phyloP scores from a whole-genome alignment of 2,888 invertebrate genomes.

The Matsumyia berberina region DNA sequence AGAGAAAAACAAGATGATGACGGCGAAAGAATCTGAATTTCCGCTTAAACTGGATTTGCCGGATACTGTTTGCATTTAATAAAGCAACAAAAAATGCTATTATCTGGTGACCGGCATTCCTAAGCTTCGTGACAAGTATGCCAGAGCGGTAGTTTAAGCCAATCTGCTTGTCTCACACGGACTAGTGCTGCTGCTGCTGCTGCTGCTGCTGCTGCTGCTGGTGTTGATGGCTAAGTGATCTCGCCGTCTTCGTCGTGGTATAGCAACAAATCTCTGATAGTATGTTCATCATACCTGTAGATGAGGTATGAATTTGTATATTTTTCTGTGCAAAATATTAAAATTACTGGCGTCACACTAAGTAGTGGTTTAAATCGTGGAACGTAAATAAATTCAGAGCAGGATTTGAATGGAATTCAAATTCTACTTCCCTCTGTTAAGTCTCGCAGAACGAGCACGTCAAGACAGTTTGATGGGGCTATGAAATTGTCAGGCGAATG shows the following conservation, averaged over 20 bases:
- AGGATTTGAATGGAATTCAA: conserved; percentile 3
- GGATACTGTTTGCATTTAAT: conserved; percentile 78
- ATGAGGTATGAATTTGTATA: conserved; percentile 4
- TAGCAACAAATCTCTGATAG: conserved; percentile 18
- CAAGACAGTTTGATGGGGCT: conserved; percentile 16
- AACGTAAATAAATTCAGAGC: conserved; percentile 21
- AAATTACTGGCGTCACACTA: neutral
- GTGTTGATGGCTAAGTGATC: conserved; percentile 47
- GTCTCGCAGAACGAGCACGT: neutral
- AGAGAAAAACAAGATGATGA: conserved; percentile 63
- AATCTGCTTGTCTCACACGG: conserved; percentile 8
- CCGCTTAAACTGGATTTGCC: conserved; percentile 80
- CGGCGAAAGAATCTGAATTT: conserved; percentile 78
- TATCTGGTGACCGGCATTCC: conserved; percentile 76
- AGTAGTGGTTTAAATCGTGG: conserved; percentile 15
- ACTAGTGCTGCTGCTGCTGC: conserved; percentile 18
- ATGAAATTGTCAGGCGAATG: conserved; percentile 30
- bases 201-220: conserved; percentile 17
- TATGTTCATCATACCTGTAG: conserved; percentile 30
- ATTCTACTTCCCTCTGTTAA: neutral
- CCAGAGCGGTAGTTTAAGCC: conserved; percentile 63
- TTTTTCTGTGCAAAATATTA: conserved; percentile 15
- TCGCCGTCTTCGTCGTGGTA: conserved; percentile 8
- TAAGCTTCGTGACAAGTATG: conserved; percentile 75
- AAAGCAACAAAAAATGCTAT: conserved; percentile 74